Base-by-base conservation (phyloP, 2,113 vertebrate species). In the Todiramphus chloris region DNA sequence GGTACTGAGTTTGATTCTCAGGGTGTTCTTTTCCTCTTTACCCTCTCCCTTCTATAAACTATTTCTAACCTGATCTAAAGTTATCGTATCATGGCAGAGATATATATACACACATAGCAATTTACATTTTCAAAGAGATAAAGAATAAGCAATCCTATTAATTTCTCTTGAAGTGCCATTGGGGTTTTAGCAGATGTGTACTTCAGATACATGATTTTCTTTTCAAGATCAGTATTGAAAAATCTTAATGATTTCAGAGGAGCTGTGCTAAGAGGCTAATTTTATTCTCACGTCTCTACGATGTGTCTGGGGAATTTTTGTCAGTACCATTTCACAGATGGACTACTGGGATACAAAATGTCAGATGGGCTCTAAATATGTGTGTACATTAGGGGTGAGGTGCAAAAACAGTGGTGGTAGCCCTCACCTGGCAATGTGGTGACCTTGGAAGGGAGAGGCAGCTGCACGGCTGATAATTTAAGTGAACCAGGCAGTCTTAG, bases 351-450 rank as follows among this genome's bases (percentile, higher is more conserved):
- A 27, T 64, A 50, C 1, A 25, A 11, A 91, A 78, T 18, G 5
- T 75, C 62, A 60, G 30, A 28, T 72, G 74, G 31, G 23, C 43
- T 82, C 31, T 82, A 41, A 79, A 1, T 75, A 56, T n/a, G 55
- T 60, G 30, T 30, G 27, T 25, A 6, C 10, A 2, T 64, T 69
- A 60, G 19, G 41, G 39, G 8, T 21, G 18, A 94, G 33, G 33
- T 83, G 19, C 46, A 11, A 88, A 85, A 84, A 8, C 1, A 1
- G 25, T 33, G 78, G 9, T 28, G 46, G 28, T 64, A 78, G 74
- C 39, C 1, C 3, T 60, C 7, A 41, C 20, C 58, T 51, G 53
- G 19, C 27, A 0, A 0, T 16, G 30, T 1, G 5, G 12, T 14
- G 16, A 67, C 27, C 13, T 25, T 59, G 27, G 39, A 33, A 83